Evolutionary conservation across 1,140 invertebrate genomes (phyloP).

Genomic region (Colletes latitarsis): DNA sequence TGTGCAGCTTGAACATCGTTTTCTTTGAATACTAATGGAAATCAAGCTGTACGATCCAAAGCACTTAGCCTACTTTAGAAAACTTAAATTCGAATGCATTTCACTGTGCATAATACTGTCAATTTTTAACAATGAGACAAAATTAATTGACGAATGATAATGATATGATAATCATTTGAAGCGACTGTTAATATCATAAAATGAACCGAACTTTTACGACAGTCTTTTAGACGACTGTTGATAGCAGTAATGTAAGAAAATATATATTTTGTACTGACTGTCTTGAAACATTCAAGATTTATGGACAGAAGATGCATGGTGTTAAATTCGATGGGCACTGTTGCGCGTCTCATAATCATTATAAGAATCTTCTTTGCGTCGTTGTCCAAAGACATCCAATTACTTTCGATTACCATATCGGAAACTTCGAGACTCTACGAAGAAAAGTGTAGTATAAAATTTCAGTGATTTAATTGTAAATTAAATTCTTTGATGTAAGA

Average conservation of each 20-base stretch:
- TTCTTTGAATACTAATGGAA: too few relatives aligned
- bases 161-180: too few relatives aligned
- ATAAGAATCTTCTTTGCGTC: constrained; percentile 18
- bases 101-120: too few relatives aligned
- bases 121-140: too few relatives aligned
- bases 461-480: neutral
- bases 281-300: constrained; percentile 51
- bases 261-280: constrained; percentile 11
- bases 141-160: too few relatives aligned
- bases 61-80: too few relatives aligned
- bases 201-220: neutral
- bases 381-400: constrained; percentile 21
- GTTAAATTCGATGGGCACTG: constrained; percentile 47
- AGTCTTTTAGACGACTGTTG: too few relatives aligned
- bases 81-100: too few relatives aligned
- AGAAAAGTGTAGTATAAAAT: neutral
- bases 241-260: too few relatives aligned
- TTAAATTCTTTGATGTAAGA: neutral
- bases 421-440: constrained; percentile 34
- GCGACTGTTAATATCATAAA: too few relatives aligned
- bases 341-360: constrained; percentile 41
- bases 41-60: too few relatives aligned
- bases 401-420: constrained; percentile 24
- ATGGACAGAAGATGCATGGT: constrained; percentile 32
- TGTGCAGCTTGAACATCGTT: too few relatives aligned